Evolutionary conservation across 30 jellyfish, hydroid and myxozoan species (phyloP), one percentile per base, ranked within the genome.

Genomic region (Catostylus mosaicus): DNA sequence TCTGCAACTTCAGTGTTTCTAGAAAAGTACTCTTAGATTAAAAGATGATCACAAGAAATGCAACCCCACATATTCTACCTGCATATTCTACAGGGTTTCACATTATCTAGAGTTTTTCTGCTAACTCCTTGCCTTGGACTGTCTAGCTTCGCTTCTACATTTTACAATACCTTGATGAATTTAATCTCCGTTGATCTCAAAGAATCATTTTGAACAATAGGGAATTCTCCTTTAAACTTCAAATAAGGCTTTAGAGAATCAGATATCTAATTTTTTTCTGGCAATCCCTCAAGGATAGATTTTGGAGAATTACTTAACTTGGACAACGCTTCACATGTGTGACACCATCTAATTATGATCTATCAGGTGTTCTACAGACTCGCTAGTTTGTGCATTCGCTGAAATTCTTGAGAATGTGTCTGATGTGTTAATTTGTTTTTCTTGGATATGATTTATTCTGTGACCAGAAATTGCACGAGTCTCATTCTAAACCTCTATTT

Each of bases 391-490:
- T 12, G 26, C 75, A 75, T 0, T 33, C 31, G 74, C 86, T 50
- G 86, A 75, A 76, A 75, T 47, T 7, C 86, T 5, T 57, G 86
- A 79, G 75, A 61, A 64, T 43, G 90, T 79, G 75, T 79, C 90
- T 79, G 90, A 79, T 79, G 90, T 79, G 82, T 79, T 62, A 83
- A 79, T 79, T 79, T 65, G 82, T 83, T 79, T 79, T 54, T 83
- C 82, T 35, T 83, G 90, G 36, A 78, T 74, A 62, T 79, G 75
- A 26, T 18, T 77, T 23, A 77, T 64, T 26, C n/a, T 61, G 63
- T 79, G 83, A 79, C 46, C 74, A 62, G 82, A 67, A 62, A 63
- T 79, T 20, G 90, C 87, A 77, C 34, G 70, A 63, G 89, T 61
- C 89, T 24, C 89, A 77, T 77, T 77, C 80, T 59, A 69, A 34